Evolutionary conservation across 2,113 vertebrate genomes (phyloP).

Genomic region (Arothron firmamentum): DNA sequence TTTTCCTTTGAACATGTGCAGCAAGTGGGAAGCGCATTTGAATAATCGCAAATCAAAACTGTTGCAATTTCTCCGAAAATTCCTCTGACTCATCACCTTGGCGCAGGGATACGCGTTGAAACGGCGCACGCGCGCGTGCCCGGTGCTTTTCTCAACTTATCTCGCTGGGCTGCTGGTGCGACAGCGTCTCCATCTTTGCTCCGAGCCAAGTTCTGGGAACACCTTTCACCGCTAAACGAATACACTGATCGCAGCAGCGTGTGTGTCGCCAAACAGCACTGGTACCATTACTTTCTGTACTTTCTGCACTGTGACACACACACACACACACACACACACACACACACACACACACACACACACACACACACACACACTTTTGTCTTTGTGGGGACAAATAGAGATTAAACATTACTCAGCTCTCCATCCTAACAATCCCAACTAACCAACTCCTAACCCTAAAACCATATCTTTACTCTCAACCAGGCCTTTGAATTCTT

Average conservation of each 20-base stretch:
- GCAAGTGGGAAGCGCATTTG: constrained; percentile 44
- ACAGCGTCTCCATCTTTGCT: constrained; percentile 17
- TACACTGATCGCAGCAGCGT: constrained; percentile 27
- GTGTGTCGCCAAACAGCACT: background rate
- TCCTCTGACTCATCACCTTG: constrained; percentile 42
- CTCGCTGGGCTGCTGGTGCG: constrained; percentile 23
- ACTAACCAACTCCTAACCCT: too few relatives aligned
- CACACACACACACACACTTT: background rate
- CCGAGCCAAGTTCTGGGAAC: constrained; percentile 29
- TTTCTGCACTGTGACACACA: constrained; percentile 19
- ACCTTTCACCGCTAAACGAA: constrained; percentile 24
- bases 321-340: too few relatives aligned
- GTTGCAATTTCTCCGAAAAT: constrained; percentile 11
- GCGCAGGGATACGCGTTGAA: constrained; percentile 29
- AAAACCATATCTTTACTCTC: too few relatives aligned
- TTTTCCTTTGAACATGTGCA: constrained; percentile 21
- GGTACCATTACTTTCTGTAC: constrained; percentile 33
- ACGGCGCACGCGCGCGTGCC: constrained; percentile 15
- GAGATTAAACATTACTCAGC: too few relatives aligned
- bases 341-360: too few relatives aligned
- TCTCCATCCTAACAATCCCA: too few relatives aligned
- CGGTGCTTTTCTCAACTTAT: constrained; percentile 25
- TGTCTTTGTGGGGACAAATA: too few relatives aligned
- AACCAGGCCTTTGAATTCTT: too few relatives aligned
- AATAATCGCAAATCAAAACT: constrained; percentile 50